Conservation (phyloP, 1,140 invertebrate species). For the Phortica variegata region DNA sequence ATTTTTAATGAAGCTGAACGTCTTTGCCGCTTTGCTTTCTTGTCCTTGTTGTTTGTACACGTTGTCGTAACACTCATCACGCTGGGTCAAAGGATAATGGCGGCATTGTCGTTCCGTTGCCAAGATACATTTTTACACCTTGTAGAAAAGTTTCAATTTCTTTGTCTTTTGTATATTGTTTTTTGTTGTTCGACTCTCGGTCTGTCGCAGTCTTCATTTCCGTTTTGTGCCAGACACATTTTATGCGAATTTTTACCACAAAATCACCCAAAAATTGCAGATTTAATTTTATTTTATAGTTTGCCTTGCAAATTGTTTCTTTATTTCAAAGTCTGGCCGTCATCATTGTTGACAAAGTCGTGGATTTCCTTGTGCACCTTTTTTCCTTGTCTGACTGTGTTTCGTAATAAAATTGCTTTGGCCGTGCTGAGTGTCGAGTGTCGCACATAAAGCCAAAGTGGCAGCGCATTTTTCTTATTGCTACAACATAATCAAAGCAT, state of each 20-base stretch:
- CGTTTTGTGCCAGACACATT: slow-evolving; percentile 43
- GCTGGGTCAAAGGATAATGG: no score
- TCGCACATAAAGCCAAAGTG: no score
- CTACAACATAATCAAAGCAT: slow-evolving; percentile 25
- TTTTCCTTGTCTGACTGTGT: no score
- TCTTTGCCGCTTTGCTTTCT: slow-evolving; percentile 32
- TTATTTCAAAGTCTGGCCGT: slow-evolving; percentile 25
- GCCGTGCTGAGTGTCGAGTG: no score
- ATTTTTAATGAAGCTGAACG: slow-evolving; percentile 45
- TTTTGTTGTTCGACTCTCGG: neutral
- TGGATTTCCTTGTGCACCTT: no score
- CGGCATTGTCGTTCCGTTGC: no score
- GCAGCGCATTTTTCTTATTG: no score
- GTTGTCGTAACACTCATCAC: neutral
- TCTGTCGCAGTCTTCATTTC: no score
- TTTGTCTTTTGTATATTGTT: neutral
- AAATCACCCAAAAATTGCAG: slow-evolving; percentile 50
- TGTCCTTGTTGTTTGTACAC: slow-evolving; percentile 5
- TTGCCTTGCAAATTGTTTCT: slow-evolving; percentile 43
- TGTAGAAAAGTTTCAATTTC: neutral
- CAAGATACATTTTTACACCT: no score
- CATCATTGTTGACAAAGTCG: no score
- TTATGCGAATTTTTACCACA: slow-evolving; percentile 24
- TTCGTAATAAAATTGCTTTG: no score
- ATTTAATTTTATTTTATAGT: slow-evolving; percentile 46